phyloP scores from a whole-genome alignment of 2,888 invertebrate genomes.

The Aleiodes alternator region DNA sequence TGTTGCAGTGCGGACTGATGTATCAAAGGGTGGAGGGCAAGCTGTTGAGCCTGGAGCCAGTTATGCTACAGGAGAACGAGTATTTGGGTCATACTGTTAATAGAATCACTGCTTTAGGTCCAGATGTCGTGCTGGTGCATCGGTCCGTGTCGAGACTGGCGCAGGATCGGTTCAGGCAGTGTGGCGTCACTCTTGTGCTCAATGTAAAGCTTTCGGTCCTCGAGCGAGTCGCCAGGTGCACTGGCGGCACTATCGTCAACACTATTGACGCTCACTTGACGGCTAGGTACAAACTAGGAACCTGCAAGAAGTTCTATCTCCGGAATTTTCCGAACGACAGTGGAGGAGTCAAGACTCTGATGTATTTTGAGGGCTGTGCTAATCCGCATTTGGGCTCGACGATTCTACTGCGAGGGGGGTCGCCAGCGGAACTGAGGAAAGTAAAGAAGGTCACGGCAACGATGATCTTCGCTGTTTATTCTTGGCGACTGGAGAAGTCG shows the following conservation, averaged over 20 bases:
- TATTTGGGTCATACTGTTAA: slow-evolving; percentile 90
- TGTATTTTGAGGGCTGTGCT: slow-evolving; percentile 95
- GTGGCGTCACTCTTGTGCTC: slow-evolving; percentile 90
- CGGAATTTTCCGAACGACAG: slow-evolving; percentile 77
- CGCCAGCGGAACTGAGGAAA: slow-evolving; percentile 83
- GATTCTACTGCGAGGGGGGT: slow-evolving; percentile 88
- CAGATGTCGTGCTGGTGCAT: slow-evolving; percentile 93
- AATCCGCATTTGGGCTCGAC: slow-evolving; percentile 90
- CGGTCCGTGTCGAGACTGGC: slow-evolving; percentile 91
- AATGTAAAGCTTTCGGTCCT: slow-evolving; percentile 91
- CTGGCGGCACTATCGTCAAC: slow-evolving; percentile 89
- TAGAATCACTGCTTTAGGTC: slow-evolving; percentile 88
- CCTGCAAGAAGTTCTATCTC: slow-evolving; percentile 89
- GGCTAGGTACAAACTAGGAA: slow-evolving; percentile 87
- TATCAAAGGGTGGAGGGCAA: slow-evolving; percentile 97
- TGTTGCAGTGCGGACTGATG: slow-evolving; percentile 93
- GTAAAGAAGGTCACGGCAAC: slow-evolving; percentile 90
- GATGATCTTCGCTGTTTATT: slow-evolving; percentile 90
- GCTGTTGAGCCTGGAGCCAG: slow-evolving; percentile 94
- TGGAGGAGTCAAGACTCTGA: slow-evolving; percentile 86
- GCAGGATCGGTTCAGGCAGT: slow-evolving; percentile 88
- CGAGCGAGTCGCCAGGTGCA: slow-evolving; percentile 86
- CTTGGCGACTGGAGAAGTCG: slow-evolving; percentile 93
- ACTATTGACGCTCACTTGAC: slow-evolving; percentile 91
- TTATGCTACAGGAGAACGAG: slow-evolving; percentile 94